Evolutionary conservation across 2,797 vertebrate genomes (phyloP).

Genomic region (Chloroceryle inda): DNA sequence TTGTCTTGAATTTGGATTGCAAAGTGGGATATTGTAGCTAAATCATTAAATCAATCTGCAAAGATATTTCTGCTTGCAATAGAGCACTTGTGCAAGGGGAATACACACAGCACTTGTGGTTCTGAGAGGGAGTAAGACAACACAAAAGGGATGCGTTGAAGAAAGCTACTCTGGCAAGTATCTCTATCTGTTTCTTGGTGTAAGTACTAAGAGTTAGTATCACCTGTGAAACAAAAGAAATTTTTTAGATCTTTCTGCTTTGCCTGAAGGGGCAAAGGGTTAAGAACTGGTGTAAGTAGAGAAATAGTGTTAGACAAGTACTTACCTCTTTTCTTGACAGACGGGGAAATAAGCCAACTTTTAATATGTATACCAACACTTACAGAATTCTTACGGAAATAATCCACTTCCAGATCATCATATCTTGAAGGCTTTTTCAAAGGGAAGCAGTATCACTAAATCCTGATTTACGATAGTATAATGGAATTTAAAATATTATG

Average conservation of each 20-base stretch:
- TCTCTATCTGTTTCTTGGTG: neutral
- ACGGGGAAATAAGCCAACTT: neutral
- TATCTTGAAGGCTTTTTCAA: neutral
- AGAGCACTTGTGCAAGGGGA: neutral
- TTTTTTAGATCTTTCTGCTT: neutral
- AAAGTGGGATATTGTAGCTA: neutral
- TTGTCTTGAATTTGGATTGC: neutral
- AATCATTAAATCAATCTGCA: neutral
- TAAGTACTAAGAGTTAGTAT: neutral
- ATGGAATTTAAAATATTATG: neutral
- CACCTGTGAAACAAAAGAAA: neutral
- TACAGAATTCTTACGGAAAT: neutral
- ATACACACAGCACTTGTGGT: neutral
- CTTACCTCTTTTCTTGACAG: neutral
- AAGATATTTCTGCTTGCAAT: constrained; percentile 1
- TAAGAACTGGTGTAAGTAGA: neutral
- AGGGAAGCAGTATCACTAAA: neutral
- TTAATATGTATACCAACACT: neutral
- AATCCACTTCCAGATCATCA: neutral
- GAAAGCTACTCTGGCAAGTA: neutral
- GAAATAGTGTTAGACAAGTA: neutral
- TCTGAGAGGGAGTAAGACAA: neutral
- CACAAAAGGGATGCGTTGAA: neutral
- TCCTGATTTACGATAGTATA: neutral
- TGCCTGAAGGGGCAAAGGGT: neutral